These are phyloP conservation scores for Phengaris arion DNA, from an alignment of 2,888 invertebrate species.

Conservation along the genomic window DNA sequence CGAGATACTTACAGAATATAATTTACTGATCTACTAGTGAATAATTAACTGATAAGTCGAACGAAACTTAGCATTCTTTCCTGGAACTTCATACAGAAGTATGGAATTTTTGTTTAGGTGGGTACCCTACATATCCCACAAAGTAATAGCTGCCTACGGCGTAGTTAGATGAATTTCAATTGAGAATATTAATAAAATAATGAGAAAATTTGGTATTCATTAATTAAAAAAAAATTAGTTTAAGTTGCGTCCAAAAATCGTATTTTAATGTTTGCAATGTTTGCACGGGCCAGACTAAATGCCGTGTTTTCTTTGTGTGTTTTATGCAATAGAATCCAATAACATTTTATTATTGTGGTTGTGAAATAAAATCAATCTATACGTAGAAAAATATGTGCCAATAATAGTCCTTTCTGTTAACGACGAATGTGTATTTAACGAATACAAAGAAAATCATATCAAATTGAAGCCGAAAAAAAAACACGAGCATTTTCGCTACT, in stretches of 20 bases:
- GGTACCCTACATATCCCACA: too few species aligned
- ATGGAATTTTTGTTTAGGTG: too few species aligned
- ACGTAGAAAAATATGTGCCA: not conserved
- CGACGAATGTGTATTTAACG: not conserved
- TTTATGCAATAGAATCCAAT: not conserved
- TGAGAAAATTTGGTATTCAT: too few species aligned
- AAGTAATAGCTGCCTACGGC: too few species aligned
- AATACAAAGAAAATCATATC: not conserved
- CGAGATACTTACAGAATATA: not conserved
- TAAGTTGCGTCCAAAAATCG: not conserved
- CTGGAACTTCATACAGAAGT: not conserved
- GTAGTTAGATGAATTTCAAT: too few species aligned
- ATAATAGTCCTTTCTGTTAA: constrained; percentile 15
- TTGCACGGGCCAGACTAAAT: too few species aligned
- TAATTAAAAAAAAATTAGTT: too few species aligned
- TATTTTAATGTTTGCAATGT: not conserved
- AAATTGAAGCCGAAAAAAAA: constrained; percentile 9
- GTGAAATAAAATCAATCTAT: constrained; percentile 5
- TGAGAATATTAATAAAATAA: too few species aligned
- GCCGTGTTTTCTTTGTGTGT: not conserved
- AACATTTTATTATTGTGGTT: not conserved
- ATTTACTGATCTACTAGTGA: constrained; percentile 7
- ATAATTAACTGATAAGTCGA: constrained; percentile 7
- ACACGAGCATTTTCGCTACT: not conserved
- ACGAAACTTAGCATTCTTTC: not conserved